phyloP scores from a whole-genome alignment of 2,888 invertebrate genomes.

The Eumerus sabulonum region DNA sequence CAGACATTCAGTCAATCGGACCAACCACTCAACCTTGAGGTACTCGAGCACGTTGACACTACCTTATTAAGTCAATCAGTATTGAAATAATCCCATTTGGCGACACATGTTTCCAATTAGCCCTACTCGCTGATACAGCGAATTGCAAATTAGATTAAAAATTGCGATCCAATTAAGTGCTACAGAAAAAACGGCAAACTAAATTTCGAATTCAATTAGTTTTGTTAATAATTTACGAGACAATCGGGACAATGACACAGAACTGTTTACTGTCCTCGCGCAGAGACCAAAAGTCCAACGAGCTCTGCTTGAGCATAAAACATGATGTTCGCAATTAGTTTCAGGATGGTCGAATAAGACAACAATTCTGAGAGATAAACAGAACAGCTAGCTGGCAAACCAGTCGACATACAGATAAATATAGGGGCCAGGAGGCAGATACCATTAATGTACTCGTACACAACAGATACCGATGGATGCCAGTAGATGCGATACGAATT shows the following conservation, averaged over 20 bases:
- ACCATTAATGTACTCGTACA: too few species aligned
- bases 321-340: slow-evolving; percentile 2
- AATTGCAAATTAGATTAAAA: not conserved
- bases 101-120: not conserved
- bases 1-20: too few species aligned
- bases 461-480: too few species aligned
- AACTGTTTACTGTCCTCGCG: not conserved
- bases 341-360: not conserved
- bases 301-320: not conserved
- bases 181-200: not conserved
- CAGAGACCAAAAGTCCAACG: not conserved
- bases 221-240: not conserved
- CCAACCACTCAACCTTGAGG: too few species aligned
- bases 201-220: too few species aligned
- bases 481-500: too few species aligned
- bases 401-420: too few species aligned
- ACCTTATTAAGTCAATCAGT: too few species aligned
- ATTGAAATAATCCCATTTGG: not conserved
- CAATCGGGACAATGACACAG: not conserved
- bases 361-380: not conserved
- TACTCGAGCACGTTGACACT: too few species aligned
- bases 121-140: not conserved
- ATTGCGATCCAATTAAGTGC: slow-evolving; percentile 5
- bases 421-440: too few species aligned
- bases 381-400: not conserved